Conservation (phyloP, 1,140 invertebrate species). For the Epicauta chinensis region DNA sequence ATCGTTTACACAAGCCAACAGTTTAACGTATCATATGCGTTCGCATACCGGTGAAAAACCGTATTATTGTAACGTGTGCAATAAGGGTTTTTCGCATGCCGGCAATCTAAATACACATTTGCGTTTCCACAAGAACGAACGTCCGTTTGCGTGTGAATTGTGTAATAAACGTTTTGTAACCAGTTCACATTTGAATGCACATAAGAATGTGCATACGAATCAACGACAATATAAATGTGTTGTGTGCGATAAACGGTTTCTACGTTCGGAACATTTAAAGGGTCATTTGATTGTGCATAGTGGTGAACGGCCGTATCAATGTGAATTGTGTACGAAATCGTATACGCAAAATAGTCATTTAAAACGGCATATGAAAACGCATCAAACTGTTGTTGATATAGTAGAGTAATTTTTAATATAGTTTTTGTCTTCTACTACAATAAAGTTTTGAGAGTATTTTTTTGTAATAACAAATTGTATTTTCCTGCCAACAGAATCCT, state of each 20-base stretch:
- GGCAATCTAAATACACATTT: conserved; percentile 50
- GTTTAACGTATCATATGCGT: conserved; percentile 57
- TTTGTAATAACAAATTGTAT: too few species aligned
- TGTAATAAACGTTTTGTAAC: conserved; percentile 26
- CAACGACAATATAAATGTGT: conserved; percentile 46
- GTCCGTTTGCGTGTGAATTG: conserved; percentile 22
- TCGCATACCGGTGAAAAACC: conserved; percentile 70
- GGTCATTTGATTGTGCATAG: conserved; percentile 56
- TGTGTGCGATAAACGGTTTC: conserved; percentile 50
- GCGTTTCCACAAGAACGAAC: conserved; percentile 28
- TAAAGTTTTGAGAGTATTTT: too few species aligned
- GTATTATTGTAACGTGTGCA: conserved; percentile 64
- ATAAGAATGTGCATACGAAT: conserved; percentile 24
- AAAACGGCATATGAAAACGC: conserved; percentile 43
- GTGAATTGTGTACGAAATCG: conserved; percentile 49
- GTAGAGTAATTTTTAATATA: too few species aligned
- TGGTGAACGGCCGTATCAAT: conserved; percentile 54
- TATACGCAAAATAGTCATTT: conserved; percentile 54
- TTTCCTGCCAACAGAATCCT: too few species aligned
- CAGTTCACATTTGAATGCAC: conserved; percentile 24
- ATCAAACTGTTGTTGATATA: too few species aligned
- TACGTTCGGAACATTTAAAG: conserved; percentile 52
- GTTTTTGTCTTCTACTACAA: too few species aligned
- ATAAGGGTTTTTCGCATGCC: conserved; percentile 56
- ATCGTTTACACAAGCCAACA: conserved; percentile 51